phyloP scores from a whole-genome alignment of 2,888 invertebrate genomes.

The Boloria euphrosyne region DNA sequence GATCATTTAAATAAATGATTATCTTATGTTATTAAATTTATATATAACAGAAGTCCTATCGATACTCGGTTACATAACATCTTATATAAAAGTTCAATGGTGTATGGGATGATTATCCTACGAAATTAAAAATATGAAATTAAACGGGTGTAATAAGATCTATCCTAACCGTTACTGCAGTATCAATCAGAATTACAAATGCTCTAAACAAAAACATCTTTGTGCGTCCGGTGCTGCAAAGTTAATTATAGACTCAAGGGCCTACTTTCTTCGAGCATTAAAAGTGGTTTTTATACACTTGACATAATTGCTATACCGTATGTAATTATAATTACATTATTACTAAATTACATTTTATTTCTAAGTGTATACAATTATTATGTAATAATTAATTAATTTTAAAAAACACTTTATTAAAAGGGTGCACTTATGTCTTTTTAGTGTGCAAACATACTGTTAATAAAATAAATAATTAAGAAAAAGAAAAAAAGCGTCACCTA shows the following conservation, averaged over 20 bases:
- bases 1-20: too few relatives aligned
- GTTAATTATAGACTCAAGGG: constrained; percentile 49
- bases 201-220: constrained; percentile 48
- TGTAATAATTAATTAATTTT: background rate
- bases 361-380: background rate
- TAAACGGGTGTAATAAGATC: constrained; percentile 15
- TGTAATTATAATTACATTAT: constrained; percentile 35
- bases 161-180: constrained; percentile 25
- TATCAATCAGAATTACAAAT: constrained; percentile 36
- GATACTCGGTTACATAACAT: background rate
- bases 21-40: too few relatives aligned
- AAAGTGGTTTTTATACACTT: constrained; percentile 42
- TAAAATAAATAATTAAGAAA: too few relatives aligned
- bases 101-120: background rate
- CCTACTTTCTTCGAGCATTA: constrained; percentile 48
- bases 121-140: constrained; percentile 3
- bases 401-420: background rate
- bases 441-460: too few relatives aligned
- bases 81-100: background rate
- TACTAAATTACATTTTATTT: background rate
- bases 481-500: too few relatives aligned
- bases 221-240: constrained; percentile 49
- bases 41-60: background rate
- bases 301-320: constrained; percentile 42
- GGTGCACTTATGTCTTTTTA: background rate